phyloP scores from a whole-genome alignment of 1,140 invertebrate species.

The Brachionus plicatilis region DNA sequence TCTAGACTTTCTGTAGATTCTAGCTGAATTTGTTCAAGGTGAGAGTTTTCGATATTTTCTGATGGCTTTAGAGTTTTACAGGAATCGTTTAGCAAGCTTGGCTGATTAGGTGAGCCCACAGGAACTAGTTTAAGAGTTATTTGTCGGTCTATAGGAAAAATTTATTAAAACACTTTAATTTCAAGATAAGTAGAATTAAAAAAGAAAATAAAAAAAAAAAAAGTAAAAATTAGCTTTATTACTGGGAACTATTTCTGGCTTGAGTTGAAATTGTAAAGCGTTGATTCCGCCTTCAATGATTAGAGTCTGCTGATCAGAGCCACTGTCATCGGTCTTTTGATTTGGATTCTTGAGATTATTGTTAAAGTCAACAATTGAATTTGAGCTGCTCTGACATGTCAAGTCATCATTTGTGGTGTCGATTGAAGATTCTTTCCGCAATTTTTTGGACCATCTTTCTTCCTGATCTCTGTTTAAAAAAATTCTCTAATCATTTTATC shows the following conservation, averaged over 20 bases:
- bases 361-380: background rate
- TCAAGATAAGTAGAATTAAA: background rate
- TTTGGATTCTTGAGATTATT: background rate
- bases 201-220: background rate
- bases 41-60: background rate
- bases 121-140: slow-evolving; percentile 17
- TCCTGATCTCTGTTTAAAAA: background rate
- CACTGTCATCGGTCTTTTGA: background rate
- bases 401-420: background rate
- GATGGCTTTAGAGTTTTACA: background rate
- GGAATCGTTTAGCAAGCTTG: background rate
- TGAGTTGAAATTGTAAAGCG: slow-evolving; percentile 17
- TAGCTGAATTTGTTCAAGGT: background rate
- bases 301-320: background rate
- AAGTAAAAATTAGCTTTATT: background rate
- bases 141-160: background rate
- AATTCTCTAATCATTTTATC: background rate
- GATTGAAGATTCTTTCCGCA: background rate
- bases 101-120: background rate
- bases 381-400: background rate
- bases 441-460: background rate
- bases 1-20: background rate
- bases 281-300: slow-evolving; percentile 23
- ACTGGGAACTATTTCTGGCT: slow-evolving; percentile 4
- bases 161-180: too few relatives aligned